Conservation (phyloP, 2,797 vertebrate species). For the Protonibea diacanthus region DNA sequence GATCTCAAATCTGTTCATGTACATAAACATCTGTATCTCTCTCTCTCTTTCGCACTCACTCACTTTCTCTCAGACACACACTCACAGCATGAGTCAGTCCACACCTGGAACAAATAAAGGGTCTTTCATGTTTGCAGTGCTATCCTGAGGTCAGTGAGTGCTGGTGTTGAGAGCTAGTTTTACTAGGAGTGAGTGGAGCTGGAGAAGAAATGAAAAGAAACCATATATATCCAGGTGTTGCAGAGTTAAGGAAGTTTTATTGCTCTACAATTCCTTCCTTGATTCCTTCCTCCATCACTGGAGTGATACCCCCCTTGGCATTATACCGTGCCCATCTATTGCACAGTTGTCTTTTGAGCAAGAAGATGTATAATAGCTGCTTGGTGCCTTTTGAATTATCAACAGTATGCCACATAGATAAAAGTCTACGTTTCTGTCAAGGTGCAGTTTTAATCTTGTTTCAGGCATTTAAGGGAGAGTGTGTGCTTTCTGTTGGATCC, state of each 20-base stretch:
- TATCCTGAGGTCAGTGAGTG: conserved; percentile 84
- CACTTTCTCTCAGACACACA: conserved; percentile 54
- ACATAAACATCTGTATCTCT: conserved; percentile 69
- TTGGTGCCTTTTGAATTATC: conserved; percentile 73
- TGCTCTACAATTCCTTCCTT: conserved; percentile 72
- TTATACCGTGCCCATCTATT: conserved; percentile 61
- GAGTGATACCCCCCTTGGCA: conserved; percentile 53
- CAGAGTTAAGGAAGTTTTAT: conserved; percentile 77
- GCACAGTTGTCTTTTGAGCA: conserved; percentile 54
- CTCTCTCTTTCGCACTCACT: conserved; percentile 50
- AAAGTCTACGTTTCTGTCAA: conserved; percentile 62
- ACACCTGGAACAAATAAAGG: conserved; percentile 89
- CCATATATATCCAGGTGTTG: conserved; percentile 81
- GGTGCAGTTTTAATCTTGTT: conserved; percentile 57
- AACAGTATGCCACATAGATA: conserved; percentile 58
- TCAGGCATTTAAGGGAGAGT: conserved; percentile 67
- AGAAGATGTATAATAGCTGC: conserved; percentile 50
- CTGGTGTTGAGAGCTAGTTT: conserved; percentile 83
- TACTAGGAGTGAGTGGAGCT: conserved; percentile 80
- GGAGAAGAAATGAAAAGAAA: conserved; percentile 81
- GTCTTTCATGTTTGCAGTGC: conserved; percentile 86
- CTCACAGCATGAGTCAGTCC: conserved; percentile 72
- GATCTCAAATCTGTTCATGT: conserved; percentile 67
- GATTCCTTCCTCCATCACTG: conserved; percentile 59
- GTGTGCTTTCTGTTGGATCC: conserved; percentile 44